A percentile compares a stretch with the other conserved stretches of the same genome.
Conservation (phyloP, 1,140 invertebrate genomes). For the Eumeta japonica region DNA sequence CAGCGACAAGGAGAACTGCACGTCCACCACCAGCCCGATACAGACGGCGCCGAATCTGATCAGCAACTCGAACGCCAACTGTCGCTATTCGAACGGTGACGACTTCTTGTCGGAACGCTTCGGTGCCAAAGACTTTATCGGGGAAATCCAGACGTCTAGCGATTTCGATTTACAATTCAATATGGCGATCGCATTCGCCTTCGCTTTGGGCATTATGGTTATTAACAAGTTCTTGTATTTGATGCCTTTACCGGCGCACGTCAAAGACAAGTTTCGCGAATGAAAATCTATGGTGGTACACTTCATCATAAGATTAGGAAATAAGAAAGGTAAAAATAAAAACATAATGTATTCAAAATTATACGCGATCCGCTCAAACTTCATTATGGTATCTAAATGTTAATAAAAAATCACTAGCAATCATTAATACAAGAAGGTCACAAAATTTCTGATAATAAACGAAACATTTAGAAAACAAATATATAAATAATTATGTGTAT, state of each 20-base stretch:
- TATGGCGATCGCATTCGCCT: conserved; percentile 80
- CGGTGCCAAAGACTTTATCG: conserved; percentile 57
- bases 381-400: no score
- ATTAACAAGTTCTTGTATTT: conserved; percentile 84
- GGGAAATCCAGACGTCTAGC: conserved; percentile 62
- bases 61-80: conserved; percentile 59
- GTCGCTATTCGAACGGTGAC: conserved; percentile 71
- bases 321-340: no score
- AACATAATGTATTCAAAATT: no score
- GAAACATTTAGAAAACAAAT: no score
- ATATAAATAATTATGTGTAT: no score
- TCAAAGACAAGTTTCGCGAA: conserved; percentile 88
- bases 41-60: conserved; percentile 49
- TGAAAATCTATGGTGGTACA: no score
- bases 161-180: conserved; percentile 73
- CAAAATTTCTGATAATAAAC: no score
- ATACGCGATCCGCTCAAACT: no score
- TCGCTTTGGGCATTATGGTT: conserved; percentile 75
- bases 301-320: no score
- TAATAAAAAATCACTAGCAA: no score
- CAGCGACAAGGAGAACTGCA: conserved; percentile 56
- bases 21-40: conserved; percentile 49
- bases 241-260: conserved; percentile 79
- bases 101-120: conserved; percentile 74
- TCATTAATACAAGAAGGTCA: no score